Evolutionary conservation across 1,140 invertebrate species (phyloP), one percentile per base, ranked within the genome.

Genomic region (Drosophila nikananu): DNA sequence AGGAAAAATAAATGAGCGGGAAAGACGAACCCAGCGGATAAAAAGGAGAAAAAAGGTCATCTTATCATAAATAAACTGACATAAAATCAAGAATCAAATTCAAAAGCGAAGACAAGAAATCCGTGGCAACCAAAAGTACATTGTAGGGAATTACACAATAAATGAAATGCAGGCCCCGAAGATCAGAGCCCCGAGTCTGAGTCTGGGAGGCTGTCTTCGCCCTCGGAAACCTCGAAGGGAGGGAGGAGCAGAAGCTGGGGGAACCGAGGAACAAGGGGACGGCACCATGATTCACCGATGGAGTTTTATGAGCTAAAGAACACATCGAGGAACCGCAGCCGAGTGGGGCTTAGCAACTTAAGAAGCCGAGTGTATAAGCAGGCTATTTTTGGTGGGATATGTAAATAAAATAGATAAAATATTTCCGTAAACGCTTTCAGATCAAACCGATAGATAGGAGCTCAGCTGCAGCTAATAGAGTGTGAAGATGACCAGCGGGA

Each of bases 61-160:
- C 86, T 90, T 90, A 90, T 90, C 86, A 90, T 90, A 90, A 90
- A 90, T 90, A 90, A 90, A 90, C 86, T 90, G 86, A 90, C 86
- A 90, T 90, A 90, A 90, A 90, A 90, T 90, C 86, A 90, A 90
- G 86, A 90, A 90, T 90, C 86, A 90, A 90, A 90, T 90, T 90
- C 86, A 86, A 90, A 86, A 76, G 75, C 57, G 66, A 65, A 84
- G 67, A 80, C 78, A 83, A 80, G 86, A 77, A 90, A 90, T 90
- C 86, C 86, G 86, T 90, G 86, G 86, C 75, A 77, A 77, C 81
- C 74, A 89, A 81, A 77, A 86, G 81, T 90, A 90, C 79, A 86
- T 90, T 90, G 86, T 77, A 48, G 75, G 68, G 86, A 90, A 90
- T 90, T 90, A 90, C 86, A 90, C 86, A 90, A 90, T 77, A 90